phyloP scores from a whole-genome alignment of 2,888 invertebrate genomes.

The Clitarchus hookeri region DNA sequence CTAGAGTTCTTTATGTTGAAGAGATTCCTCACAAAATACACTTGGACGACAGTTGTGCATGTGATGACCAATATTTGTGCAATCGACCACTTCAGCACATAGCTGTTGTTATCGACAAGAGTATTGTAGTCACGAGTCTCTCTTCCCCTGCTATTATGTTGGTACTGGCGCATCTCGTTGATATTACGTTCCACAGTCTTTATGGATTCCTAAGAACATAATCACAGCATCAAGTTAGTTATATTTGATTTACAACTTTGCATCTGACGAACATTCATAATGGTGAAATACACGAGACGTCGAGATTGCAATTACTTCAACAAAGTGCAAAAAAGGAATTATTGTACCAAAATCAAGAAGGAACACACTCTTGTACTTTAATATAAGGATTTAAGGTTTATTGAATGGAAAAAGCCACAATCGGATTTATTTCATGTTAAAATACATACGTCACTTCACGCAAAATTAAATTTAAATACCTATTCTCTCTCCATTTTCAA shows the following conservation, averaged over 20 bases:
- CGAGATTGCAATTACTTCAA: no score
- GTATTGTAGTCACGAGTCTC: constrained; percentile 84
- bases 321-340: no score
- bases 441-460: no score
- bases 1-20: constrained; percentile 70
- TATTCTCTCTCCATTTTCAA: background rate
- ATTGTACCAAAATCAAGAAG: no score
- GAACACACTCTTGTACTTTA: no score
- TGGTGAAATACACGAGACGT: no score
- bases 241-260: no score
- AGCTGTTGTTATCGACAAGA: constrained; percentile 78
- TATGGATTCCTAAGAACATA: constrained; percentile 66
- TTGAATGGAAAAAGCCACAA: no score
- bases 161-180: constrained; percentile 82
- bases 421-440: no score
- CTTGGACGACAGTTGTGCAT: constrained; percentile 77
- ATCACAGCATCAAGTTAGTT: constrained; percentile 25
- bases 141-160: constrained; percentile 77
- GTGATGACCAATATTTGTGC: constrained; percentile 83
- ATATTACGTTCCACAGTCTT: constrained; percentile 81
- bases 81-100: constrained; percentile 88
- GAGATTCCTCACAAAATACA: constrained; percentile 86
- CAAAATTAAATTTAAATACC: no score
- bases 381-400: no score
- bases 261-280: no score